These are phyloP conservation scores for Agrotis segetum DNA, from an alignment of 2,888 invertebrate genomes.

Conservation along the genomic window DNA sequence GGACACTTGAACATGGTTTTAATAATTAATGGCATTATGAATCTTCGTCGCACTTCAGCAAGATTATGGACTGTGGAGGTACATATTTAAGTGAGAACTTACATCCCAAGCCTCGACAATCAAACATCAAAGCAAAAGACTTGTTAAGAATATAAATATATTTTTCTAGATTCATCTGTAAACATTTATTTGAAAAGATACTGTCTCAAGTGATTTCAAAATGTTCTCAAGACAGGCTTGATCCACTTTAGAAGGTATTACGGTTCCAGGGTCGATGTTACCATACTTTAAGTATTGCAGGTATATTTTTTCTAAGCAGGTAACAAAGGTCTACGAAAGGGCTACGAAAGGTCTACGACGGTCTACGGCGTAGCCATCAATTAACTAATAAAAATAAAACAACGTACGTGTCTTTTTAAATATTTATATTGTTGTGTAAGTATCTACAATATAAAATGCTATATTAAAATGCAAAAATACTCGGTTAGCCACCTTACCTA, in stretches of 20 bases:
- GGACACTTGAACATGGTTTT: too few species aligned
- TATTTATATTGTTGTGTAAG: conserved; percentile 53
- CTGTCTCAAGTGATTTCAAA: not conserved
- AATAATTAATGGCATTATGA: not conserved
- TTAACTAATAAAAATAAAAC: conserved; percentile 30
- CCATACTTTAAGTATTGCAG: conserved; percentile 13
- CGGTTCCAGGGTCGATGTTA: not conserved
- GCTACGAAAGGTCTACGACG: conserved; percentile 25
- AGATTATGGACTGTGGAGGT: not conserved
- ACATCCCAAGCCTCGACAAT: not conserved
- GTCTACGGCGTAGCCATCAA: conserved; percentile 31
- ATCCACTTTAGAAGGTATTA: conserved; percentile 4
- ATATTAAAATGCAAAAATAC: conserved; percentile 64
- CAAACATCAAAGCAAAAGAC: not conserved
- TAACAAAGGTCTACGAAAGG: conserved; percentile 8
- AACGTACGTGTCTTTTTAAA: conserved; percentile 27
- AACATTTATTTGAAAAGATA: not conserved
- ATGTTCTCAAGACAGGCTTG: not conserved
- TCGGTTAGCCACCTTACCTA: conserved; percentile 36
- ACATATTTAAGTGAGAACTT: not conserved
- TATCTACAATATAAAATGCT: conserved; percentile 56
- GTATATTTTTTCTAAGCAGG: conserved; percentile 10
- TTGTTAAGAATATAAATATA: not conserved
- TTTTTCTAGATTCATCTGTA: not conserved
- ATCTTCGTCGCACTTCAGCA: not conserved